Percentiles rank a stretch among this genome's conserved stretches.
Evolutionary conservation across 2,113 vertebrate genomes (phyloP).

Genomic region (Anthoscopus minutus): DNA sequence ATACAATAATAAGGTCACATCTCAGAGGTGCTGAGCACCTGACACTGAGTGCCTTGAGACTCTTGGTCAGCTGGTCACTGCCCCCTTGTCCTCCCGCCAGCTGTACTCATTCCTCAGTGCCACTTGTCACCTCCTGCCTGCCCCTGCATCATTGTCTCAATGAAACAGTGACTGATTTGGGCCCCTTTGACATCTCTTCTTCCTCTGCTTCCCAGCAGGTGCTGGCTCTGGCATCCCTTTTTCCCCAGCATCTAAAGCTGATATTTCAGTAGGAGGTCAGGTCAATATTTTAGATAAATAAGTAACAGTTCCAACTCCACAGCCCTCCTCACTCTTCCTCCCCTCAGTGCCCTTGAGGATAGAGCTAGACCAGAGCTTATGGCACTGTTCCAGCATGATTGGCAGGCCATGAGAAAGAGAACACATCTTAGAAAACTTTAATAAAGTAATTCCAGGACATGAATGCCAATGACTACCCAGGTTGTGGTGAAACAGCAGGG

Average conservation of each 20-base stretch:
- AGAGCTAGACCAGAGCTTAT: not conserved
- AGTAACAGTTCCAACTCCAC: conserved; percentile 1
- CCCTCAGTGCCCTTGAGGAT: conserved; percentile 7
- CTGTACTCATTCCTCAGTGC: not conserved
- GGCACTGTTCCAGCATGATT: conserved; percentile 3
- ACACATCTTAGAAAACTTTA: not conserved
- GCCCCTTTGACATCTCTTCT: not conserved
- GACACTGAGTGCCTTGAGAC: not conserved
- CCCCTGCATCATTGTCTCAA: not conserved
- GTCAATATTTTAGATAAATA: conserved; percentile 50
- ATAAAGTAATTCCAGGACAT: not conserved
- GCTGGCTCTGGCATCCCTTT: not conserved
- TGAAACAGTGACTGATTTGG: not conserved
- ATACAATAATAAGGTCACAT: not conserved
- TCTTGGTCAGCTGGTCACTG: not conserved
- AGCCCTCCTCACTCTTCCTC: not conserved
- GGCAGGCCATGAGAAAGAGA: not conserved
- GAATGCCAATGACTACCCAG: not conserved
- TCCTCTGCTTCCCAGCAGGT: not conserved
- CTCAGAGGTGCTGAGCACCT: not conserved
- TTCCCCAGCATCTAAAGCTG: not conserved
- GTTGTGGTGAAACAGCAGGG: not conserved
- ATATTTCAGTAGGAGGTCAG: conserved; percentile 16
- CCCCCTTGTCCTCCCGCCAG: not conserved
- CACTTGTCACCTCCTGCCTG: not conserved